Percentiles rank a stretch among this genome's conserved stretches.
Evolutionary conservation across 2,797 vertebrate genomes (phyloP).

Genomic region (Anguilla marmorata): DNA sequence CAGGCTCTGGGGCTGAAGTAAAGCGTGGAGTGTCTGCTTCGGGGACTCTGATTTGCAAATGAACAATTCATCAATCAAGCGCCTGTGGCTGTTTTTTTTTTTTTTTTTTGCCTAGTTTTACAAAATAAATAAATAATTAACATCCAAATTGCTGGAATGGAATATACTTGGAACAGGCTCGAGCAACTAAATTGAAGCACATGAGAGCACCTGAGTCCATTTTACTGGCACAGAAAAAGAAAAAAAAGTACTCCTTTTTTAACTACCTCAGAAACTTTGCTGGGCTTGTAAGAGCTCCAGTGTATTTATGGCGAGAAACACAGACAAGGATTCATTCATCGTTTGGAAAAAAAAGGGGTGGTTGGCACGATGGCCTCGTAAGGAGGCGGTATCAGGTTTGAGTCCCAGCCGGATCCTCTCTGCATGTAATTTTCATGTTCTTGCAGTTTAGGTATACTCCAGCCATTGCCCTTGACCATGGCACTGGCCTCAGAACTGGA

Average conservation of each 20-base stretch:
- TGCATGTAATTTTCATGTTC: no score
- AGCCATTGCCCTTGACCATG: no score
- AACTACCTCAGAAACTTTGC: neutral
- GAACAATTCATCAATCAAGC: slow-evolving; percentile 40
- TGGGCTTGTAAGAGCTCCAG: neutral
- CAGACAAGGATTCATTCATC: neutral
- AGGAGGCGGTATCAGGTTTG: no score
- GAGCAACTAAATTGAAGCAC: neutral
- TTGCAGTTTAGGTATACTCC: no score
- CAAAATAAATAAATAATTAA: slow-evolving; percentile 19
- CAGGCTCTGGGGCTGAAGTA: slow-evolving; percentile 53
- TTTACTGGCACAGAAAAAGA: neutral
- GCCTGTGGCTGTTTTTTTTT: slow-evolving; percentile 23
- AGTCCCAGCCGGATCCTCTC: no score
- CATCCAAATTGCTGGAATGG: neutral
- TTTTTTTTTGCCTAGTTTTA: slow-evolving; percentile 33
- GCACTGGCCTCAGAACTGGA: no score
- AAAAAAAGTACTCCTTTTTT: neutral
- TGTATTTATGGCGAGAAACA: neutral
- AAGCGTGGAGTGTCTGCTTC: slow-evolving; percentile 39
- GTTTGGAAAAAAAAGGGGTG: neutral
- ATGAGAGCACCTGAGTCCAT: neutral
- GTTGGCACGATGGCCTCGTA: no score
- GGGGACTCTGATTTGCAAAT: slow-evolving; percentile 42
- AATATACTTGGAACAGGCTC: neutral